Percentiles rank a stretch among this genome's conserved stretches.
Evolutionary conservation across 2,797 vertebrate genomes (phyloP).

Genomic region (Salmo trutta): DNA sequence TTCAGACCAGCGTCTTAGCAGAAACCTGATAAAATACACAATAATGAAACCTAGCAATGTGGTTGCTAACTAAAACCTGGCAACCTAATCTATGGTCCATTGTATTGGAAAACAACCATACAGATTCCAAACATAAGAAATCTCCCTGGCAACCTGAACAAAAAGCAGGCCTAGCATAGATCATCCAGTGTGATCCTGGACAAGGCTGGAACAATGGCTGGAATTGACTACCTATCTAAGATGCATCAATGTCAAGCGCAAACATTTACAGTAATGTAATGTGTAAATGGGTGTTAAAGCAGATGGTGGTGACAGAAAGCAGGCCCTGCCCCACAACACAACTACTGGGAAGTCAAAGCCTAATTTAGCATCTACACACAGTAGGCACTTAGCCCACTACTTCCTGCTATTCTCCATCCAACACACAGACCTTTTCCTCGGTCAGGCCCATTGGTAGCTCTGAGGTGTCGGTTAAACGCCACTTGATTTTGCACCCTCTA

Average conservation of each 20-base stretch:
- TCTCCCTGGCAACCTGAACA: background rate
- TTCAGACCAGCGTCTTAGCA: background rate
- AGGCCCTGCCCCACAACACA: background rate
- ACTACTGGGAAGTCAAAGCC: background rate
- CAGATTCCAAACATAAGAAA: background rate
- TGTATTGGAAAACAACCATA: background rate
- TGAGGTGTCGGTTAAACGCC: background rate
- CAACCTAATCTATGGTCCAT: conserved; percentile 23
- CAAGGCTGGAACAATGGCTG: no score
- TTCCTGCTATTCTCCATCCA: background rate
- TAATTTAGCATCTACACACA: background rate
- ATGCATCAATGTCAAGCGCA: no score
- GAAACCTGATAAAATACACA: background rate
- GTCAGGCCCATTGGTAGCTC: background rate
- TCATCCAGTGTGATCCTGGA: no score
- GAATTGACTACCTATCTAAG: no score
- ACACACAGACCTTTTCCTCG: background rate
- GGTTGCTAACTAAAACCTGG: conserved; percentile 16
- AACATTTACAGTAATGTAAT: conserved; percentile 8
- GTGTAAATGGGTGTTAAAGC: background rate
- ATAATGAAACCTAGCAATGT: background rate
- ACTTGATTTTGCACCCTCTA: no score
- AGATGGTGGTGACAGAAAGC: background rate
- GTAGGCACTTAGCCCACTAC: background rate
- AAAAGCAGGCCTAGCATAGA: background rate